A percentile compares a stretch with the other conserved stretches of the same genome.
phyloP scores from a whole-genome alignment of 2,113 vertebrate genomes.

The Hirundichthys speculiger region DNA sequence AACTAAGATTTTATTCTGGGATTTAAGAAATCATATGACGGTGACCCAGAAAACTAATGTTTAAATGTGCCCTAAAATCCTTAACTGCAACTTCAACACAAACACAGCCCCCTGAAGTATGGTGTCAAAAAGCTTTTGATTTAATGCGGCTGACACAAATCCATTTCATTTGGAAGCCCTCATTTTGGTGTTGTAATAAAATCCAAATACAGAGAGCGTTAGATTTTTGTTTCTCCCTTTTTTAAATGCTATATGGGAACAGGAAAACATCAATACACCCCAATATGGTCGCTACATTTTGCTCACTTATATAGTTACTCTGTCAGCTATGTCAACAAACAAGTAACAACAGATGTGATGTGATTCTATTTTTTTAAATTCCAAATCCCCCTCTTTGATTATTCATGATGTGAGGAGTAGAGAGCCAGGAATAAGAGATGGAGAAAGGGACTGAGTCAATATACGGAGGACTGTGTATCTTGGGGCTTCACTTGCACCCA shows the following conservation, averaged over 20 bases:
- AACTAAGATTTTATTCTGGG: slow-evolving; percentile 19
- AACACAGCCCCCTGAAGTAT: not conserved
- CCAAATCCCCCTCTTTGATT: not conserved
- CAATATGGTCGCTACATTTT: too few relatives aligned
- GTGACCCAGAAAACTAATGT: not conserved
- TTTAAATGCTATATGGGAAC: too few relatives aligned
- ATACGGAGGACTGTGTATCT: slow-evolving; percentile 2
- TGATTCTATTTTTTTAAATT: not conserved
- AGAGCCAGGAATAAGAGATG: not conserved
- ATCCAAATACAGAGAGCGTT: too few relatives aligned
- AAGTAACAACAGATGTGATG: not conserved
- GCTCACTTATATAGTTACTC: too few relatives aligned
- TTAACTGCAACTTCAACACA: not conserved
- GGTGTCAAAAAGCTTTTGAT: not conserved
- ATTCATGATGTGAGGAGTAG: not conserved
- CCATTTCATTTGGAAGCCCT: too few relatives aligned
- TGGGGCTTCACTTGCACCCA: slow-evolving; percentile 6
- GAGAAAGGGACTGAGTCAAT: slow-evolving; percentile 1
- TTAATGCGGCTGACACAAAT: not conserved
- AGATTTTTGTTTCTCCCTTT: too few relatives aligned
- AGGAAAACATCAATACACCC: too few relatives aligned
- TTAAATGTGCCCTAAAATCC: not conserved
- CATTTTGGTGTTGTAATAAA: too few relatives aligned
- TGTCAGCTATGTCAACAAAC: not conserved
- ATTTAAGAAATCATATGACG: not conserved